Conservation (phyloP, 2,113 vertebrate species). For the Trichomycterus rosablanca region DNA sequence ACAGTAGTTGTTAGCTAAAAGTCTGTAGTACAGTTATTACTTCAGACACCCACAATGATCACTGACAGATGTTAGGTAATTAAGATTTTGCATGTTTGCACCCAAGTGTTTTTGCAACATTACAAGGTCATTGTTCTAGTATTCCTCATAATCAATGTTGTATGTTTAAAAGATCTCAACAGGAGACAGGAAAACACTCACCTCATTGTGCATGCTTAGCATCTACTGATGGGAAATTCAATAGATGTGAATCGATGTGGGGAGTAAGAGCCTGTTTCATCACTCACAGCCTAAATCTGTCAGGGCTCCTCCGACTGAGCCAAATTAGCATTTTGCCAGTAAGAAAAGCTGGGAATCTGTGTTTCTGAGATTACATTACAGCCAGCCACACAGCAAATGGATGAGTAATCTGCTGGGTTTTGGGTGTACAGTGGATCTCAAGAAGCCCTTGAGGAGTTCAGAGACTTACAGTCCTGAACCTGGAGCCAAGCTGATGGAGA, state of each 20-base stretch:
- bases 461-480: not conserved
- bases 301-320: slow-evolving; percentile 25
- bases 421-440: slow-evolving; percentile 20
- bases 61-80: too few relatives aligned
- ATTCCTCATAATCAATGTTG: slow-evolving; percentile 13
- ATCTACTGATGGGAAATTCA: slow-evolving; percentile 29
- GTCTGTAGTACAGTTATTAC: too few relatives aligned
- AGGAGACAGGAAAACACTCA: slow-evolving; percentile 28
- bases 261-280: slow-evolving; percentile 1
- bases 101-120: too few relatives aligned
- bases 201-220: slow-evolving; percentile 25
- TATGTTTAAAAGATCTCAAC: slow-evolving; percentile 16
- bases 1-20: too few relatives aligned
- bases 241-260: slow-evolving; percentile 31
- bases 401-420: not conserved
- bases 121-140: not conserved
- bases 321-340: slow-evolving; percentile 36
- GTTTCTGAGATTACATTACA: not conserved
- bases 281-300: slow-evolving; percentile 40
- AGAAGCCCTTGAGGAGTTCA: slow-evolving; percentile 8
- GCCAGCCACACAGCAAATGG: slow-evolving; percentile 38
- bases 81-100: not conserved
- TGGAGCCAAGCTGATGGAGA: too few relatives aligned
- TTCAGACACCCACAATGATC: too few relatives aligned
- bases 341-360: slow-evolving; percentile 26